These are phyloP conservation scores for Rostratula benghalensis DNA, from an alignment of 2,113 vertebrate genomes.

Conservation along the genomic window DNA sequence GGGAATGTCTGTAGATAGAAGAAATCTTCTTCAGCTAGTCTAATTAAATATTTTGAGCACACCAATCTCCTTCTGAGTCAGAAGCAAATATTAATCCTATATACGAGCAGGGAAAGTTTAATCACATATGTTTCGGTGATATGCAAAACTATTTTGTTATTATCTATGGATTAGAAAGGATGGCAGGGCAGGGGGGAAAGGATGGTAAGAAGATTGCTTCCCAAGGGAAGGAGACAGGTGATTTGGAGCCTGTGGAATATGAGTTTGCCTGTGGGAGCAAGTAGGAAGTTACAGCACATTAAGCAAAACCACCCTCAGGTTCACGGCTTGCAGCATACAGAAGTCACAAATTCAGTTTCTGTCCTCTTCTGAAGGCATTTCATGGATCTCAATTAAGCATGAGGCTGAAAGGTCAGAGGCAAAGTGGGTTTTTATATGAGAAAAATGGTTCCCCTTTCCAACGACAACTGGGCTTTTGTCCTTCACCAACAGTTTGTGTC, in stretches of 20 bases:
- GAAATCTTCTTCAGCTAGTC: not conserved
- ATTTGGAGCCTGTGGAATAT: not conserved
- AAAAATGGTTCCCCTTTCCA: not conserved
- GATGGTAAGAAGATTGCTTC: not conserved
- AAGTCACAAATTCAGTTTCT: not conserved
- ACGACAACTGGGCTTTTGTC: not conserved
- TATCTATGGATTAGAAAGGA: not conserved
- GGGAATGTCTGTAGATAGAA: not conserved
- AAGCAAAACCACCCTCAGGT: not conserved
- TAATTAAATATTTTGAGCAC: not conserved
- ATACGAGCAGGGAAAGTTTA: not conserved
- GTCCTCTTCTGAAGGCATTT: not conserved
- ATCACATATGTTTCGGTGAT: not conserved
- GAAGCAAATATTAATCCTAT: not conserved
- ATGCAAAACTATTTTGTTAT: not conserved
- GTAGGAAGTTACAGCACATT: not conserved
- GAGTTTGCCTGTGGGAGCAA: not conserved
- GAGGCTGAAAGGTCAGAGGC: not conserved
- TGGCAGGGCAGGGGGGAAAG: rapidly evolving
- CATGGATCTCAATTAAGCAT: not conserved
- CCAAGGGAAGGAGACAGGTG: not conserved
- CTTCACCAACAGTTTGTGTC: not conserved
- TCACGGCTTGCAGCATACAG: not conserved
- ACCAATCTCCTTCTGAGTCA: not conserved
- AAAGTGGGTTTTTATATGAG: not conserved